Percentiles rank a stretch among this genome's conserved stretches.
Evolutionary conservation across 2,888 invertebrate species (phyloP).

Genomic region (Coecobrya sp.): DNA sequence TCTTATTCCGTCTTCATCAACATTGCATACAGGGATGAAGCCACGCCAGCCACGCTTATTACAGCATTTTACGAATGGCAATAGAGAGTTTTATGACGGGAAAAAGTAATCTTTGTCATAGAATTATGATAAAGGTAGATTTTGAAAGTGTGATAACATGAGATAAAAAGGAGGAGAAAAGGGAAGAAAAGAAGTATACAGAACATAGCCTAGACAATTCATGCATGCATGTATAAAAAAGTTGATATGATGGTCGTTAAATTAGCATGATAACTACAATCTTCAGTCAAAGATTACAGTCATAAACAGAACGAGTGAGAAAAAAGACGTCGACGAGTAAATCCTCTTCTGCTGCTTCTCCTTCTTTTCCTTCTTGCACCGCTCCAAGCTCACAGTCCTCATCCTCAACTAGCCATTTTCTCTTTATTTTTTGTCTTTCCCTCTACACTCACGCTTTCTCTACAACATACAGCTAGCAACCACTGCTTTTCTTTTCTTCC

Average conservation of each 20-base stretch:
- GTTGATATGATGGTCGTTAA: constrained; percentile 80
- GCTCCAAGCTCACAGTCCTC: neutral
- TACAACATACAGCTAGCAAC: neutral
- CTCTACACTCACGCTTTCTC: neutral
- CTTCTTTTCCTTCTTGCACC: neutral
- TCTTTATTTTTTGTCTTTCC: constrained; percentile 41
- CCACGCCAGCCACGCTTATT: too few relatives aligned
- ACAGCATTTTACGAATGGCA: constrained; percentile 1
- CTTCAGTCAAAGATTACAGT: constrained; percentile 80
- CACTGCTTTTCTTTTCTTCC: neutral
- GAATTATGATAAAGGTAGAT: constrained; percentile 77
- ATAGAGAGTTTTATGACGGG: constrained; percentile 65
- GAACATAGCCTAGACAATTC: neutral
- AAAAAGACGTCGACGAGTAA: constrained; percentile 68
- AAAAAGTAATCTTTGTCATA: constrained; percentile 72
- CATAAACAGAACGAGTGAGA: constrained; percentile 73
- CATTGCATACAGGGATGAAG: neutral
- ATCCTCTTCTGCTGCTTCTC: constrained; percentile 34
- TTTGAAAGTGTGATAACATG: constrained; percentile 70
- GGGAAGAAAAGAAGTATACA: neutral
- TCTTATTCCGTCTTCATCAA: neutral
- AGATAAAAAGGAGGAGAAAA: constrained; percentile 57
- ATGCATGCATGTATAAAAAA: constrained; percentile 58
- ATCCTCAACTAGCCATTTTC: constrained; percentile 21
- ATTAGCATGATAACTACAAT: constrained; percentile 82